phyloP scores from a whole-genome alignment of 2,888 invertebrate species.

The Caenorhabditis parvicauda region DNA sequence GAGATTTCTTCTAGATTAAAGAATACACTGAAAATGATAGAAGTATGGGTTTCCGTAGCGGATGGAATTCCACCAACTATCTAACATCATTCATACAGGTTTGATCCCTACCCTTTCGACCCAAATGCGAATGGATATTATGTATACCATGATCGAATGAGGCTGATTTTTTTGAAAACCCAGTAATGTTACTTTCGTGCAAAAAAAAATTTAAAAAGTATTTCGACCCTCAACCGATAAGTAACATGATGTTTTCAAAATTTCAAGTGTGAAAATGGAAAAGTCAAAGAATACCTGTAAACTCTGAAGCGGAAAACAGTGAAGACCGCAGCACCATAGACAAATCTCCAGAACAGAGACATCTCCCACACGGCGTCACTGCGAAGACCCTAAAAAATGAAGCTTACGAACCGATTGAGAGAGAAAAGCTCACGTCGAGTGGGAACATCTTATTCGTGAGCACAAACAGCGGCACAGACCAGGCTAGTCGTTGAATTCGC shows the following conservation, averaged over 20 bases:
- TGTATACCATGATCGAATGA: too few species aligned
- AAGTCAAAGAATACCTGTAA: conserved; percentile 68
- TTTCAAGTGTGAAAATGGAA: not conserved
- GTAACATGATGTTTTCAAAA: not conserved
- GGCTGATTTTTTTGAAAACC: too few species aligned
- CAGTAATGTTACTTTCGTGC: too few species aligned
- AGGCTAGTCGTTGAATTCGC: conserved; percentile 37
- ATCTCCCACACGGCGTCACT: conserved; percentile 75
- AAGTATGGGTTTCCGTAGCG: too few species aligned
- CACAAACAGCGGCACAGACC: conserved; percentile 55
- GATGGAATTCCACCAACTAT: too few species aligned
- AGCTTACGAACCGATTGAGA: conserved; percentile 1
- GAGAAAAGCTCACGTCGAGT: conserved; percentile 42
- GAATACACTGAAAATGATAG: too few species aligned
- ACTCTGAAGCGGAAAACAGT: conserved; percentile 84
- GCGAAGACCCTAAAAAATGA: conserved; percentile 74
- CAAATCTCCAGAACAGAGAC: conserved; percentile 76
- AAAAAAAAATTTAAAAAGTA: too few species aligned
- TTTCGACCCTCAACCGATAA: too few species aligned
- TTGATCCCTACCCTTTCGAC: too few species aligned
- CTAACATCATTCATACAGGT: too few species aligned
- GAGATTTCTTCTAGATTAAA: too few species aligned
- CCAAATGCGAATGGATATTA: too few species aligned
- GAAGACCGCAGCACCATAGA: conserved; percentile 84
- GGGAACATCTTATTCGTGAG: conserved; percentile 51